Conservation (phyloP, 2,113 vertebrate species). For the human (Homo sapiens) region DNA sequence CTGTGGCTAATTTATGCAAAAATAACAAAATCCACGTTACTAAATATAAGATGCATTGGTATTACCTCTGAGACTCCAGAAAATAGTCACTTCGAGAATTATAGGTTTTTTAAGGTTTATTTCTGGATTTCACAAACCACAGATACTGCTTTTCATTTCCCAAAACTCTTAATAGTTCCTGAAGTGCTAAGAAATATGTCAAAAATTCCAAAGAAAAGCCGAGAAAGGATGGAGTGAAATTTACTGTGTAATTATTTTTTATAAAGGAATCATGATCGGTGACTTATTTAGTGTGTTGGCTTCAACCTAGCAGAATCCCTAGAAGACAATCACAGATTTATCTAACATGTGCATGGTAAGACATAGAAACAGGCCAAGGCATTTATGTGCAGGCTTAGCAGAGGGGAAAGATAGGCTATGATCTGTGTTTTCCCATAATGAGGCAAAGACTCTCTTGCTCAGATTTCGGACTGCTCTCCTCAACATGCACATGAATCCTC, state of each 20-base stretch:
- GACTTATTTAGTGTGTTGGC: not conserved
- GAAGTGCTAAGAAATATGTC: slow-evolving; percentile 34
- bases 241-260: not conserved
- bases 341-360: not conserved
- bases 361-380: not conserved
- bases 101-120: not conserved
- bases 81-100: not conserved
- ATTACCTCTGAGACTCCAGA: not conserved
- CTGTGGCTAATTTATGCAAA: not conserved
- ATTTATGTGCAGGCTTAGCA: not conserved
- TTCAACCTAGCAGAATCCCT: not conserved
- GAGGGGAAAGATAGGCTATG: not conserved
- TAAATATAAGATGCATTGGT: not conserved
- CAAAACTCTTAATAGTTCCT: not conserved
- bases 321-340: slow-evolving; percentile 28
- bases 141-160: not conserved
- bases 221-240: slow-evolving; percentile 45
- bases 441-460: not conserved
- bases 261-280: slow-evolving; percentile 27
- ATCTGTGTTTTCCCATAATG: not conserved
- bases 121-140: not conserved
- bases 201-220: slow-evolving; percentile 37
- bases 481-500: not conserved
- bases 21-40: not conserved
- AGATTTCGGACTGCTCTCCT: not conserved